These are phyloP conservation scores for Luscinia megarhynchos DNA, from an alignment of 2,797 vertebrate genomes.

Conservation along the genomic window DNA sequence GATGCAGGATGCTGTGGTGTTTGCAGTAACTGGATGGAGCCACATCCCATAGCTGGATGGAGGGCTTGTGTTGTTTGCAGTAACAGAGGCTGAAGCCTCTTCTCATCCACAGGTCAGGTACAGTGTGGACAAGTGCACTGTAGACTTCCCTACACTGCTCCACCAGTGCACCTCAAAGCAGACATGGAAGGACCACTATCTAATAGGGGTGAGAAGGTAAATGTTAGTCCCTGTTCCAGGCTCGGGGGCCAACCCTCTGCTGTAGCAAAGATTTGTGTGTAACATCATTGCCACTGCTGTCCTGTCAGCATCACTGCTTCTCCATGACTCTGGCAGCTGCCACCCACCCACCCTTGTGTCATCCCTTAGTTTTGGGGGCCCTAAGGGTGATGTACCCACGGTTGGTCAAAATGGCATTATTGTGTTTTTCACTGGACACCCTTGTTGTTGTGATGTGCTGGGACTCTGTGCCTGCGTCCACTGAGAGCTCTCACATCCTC, in stretches of 20 bases:
- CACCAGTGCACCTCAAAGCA: constrained; percentile 85
- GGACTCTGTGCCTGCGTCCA: not conserved
- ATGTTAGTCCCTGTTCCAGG: constrained; percentile 26
- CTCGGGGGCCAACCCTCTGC: not conserved
- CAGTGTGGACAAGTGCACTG: constrained; percentile 86
- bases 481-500: not conserved
- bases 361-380: not conserved
- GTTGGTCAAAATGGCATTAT: not conserved
- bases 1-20: not conserved
- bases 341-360: not conserved
- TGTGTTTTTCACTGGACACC: not conserved
- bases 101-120: constrained; percentile 82
- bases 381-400: not conserved
- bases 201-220: constrained; percentile 84
- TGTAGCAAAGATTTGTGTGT: not conserved
- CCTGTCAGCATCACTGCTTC: not conserved
- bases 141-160: constrained; percentile 82
- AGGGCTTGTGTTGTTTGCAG: not conserved
- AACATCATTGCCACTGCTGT: not conserved
- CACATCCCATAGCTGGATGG: rapidly evolving
- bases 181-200: constrained; percentile 85
- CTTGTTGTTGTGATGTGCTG: not conserved
- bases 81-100: constrained; percentile 54
- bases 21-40: not conserved
- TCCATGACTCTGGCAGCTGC: not conserved